Evolutionary conservation across 2,113 vertebrate genomes (phyloP).

Genomic region (Plecturocebus donacophilus): DNA sequence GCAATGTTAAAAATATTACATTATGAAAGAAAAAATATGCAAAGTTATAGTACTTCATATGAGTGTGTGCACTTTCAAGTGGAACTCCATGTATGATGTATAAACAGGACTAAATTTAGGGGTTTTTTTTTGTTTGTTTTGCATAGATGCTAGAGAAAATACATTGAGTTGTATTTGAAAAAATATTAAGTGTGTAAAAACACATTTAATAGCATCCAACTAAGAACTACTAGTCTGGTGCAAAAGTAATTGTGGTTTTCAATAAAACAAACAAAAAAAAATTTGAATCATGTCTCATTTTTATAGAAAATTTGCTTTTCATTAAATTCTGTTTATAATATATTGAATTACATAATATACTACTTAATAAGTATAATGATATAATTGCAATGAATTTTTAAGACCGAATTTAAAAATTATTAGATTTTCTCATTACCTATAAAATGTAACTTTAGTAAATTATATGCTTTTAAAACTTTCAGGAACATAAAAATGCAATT

Average conservation of each 20-base stretch:
- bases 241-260: too few species aligned
- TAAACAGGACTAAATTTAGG: background rate
- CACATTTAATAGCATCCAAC: background rate
- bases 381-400: background rate
- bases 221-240: background rate
- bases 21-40: background rate
- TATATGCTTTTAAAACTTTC: background rate
- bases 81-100: background rate
- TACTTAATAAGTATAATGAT: background rate
- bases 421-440: background rate
- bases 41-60: background rate
- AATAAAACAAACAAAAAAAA: background rate
- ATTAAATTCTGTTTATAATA: background rate
- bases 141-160: background rate
- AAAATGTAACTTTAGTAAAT: background rate
- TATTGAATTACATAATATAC: background rate
- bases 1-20: background rate
- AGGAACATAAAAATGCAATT: background rate
- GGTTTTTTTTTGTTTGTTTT: background rate
- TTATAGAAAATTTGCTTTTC: background rate
- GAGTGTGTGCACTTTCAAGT: background rate
- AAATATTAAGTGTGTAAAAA: background rate
- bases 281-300: background rate
- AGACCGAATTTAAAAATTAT: background rate
- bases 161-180: background rate